Evolutionary conservation across 1,140 invertebrate species (phyloP), one percentile per base, ranked within the genome.

Genomic region (Drosophila miranda): DNA sequence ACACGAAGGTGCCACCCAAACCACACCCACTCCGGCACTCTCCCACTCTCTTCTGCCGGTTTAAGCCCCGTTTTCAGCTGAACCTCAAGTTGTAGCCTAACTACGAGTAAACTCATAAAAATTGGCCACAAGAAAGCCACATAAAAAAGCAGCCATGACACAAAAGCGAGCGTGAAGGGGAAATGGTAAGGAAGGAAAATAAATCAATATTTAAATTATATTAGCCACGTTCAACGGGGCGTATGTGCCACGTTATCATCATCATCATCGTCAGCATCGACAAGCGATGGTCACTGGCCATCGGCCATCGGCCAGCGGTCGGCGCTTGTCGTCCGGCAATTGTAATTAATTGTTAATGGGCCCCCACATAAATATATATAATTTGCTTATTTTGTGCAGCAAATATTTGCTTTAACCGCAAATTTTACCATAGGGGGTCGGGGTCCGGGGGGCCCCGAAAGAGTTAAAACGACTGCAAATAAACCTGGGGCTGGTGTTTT

Each of bases 121-220:
- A 38, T 38, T 57, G 59, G 54, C 59, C 71, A 30, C 44, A 58
- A 62, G 51, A 80, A 57, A 42, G 41, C 34, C 28, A 52, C 53
- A 80, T 53, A 49, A 59, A 78, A 79, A 11, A 13, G 34, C 23
- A 38, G 34, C 13, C 34, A 48, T 57, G 70, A 56, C 7, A 38
- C 75, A 61, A 41, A 57, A 23, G 54, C 41, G 44, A 58, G 44
- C 6, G 14, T 43, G 30, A 8, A 38, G 43, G 61, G 64, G 43
- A 21, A 42, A 34, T 30, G 28, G 28, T 21, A 44, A 34, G 23
- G 19, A 14, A 52, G 43, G 70, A 46, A 59, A 77, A 81, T 81
- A 81, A 81, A 81, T 83, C 78, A 81, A 81, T 81, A 81, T 81
- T 81, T 81, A 78, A 78, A 81, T 81, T 81, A 78, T 78, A 81